A percentile compares a stretch with the other conserved stretches of the same genome.
Evolutionary conservation across 2,888 invertebrate species (phyloP).

Genomic region (Parapristionchus giblindavisi): DNA sequence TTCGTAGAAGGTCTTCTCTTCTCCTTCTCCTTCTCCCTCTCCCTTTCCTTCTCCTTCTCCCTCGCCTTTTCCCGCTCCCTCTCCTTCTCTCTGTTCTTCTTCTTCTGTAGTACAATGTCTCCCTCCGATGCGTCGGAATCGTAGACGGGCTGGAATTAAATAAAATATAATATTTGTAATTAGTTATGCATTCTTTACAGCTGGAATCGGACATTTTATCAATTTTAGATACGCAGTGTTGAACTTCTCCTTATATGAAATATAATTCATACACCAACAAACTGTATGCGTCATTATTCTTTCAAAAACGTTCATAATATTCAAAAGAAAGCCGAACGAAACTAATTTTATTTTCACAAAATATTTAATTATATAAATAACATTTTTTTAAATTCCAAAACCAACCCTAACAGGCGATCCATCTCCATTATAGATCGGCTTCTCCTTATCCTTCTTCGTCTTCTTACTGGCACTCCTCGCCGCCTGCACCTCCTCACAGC

Average conservation of each 20-base stretch:
- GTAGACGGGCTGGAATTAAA: not conserved
- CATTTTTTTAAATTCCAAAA: not conserved
- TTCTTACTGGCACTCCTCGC: not conserved
- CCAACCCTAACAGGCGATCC: constrained; percentile 28
- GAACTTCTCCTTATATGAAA: too few species aligned
- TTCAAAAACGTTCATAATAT: too few species aligned
- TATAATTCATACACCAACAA: too few species aligned
- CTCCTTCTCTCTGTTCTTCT: constrained; percentile 22
- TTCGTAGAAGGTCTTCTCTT: too few species aligned
- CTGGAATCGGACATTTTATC: too few species aligned
- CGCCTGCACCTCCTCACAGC: too few species aligned
- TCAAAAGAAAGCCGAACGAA: too few species aligned
- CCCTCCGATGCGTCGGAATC: constrained; percentile 35
- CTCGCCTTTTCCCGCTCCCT: not conserved
- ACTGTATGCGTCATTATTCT: too few species aligned
- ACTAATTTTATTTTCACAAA: too few species aligned
- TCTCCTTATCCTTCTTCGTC: constrained; percentile 6
- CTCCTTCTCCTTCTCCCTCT: constrained; percentile 7
- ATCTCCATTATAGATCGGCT: constrained; percentile 19
- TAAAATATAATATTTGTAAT: not conserved
- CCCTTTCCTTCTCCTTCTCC: not conserved
- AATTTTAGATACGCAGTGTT: too few species aligned
- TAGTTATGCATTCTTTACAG: too few species aligned
- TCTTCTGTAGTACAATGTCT: not conserved
- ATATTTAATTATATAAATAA: not conserved